These are phyloP conservation scores for Xylophagus ater DNA, from an alignment of 2,888 invertebrate species.

Conservation along the genomic window DNA sequence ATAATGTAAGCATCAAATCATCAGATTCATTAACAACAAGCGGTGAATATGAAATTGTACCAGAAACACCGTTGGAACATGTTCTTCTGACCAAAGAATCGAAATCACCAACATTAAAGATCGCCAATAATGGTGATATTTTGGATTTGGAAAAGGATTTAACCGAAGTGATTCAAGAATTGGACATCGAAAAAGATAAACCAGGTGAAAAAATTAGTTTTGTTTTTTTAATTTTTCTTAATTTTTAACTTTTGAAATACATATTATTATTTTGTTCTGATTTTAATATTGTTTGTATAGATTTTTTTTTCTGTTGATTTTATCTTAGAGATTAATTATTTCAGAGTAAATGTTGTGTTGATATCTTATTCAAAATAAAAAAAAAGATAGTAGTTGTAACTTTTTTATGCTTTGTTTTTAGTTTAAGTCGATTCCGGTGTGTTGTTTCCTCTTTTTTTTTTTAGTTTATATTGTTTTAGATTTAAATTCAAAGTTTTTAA, in stretches of 20 bases:
- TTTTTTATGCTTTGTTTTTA: too few relatives aligned
- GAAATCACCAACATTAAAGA: slow-evolving; percentile 47
- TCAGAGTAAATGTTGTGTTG: too few relatives aligned
- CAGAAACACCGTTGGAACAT: slow-evolving; percentile 38
- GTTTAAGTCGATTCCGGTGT: too few relatives aligned
- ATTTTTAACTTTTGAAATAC: not conserved
- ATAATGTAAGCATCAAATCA: slow-evolving; percentile 54
- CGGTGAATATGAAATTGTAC: slow-evolving; percentile 59
- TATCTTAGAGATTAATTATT: too few relatives aligned
- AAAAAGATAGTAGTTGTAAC: too few relatives aligned
- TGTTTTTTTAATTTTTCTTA: too few relatives aligned
- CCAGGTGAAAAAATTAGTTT: slow-evolving; percentile 1
- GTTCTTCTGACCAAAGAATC: slow-evolving; percentile 26
- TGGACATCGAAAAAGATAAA: slow-evolving; percentile 23
- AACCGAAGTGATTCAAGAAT: slow-evolving; percentile 43
- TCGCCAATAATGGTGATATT: slow-evolving; percentile 52
- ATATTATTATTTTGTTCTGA: slow-evolving; percentile 8
- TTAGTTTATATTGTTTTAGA: too few relatives aligned
- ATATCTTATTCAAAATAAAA: too few relatives aligned
- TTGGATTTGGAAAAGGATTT: slow-evolving; percentile 51
- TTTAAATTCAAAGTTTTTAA: too few relatives aligned
- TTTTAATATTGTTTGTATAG: slow-evolving; percentile 8
- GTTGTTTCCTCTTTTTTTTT: too few relatives aligned
- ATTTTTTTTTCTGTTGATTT: too few relatives aligned
- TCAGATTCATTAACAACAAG: slow-evolving; percentile 56